Conservation (phyloP, 2,113 vertebrate genomes). For the Zosterops lateralis region DNA sequence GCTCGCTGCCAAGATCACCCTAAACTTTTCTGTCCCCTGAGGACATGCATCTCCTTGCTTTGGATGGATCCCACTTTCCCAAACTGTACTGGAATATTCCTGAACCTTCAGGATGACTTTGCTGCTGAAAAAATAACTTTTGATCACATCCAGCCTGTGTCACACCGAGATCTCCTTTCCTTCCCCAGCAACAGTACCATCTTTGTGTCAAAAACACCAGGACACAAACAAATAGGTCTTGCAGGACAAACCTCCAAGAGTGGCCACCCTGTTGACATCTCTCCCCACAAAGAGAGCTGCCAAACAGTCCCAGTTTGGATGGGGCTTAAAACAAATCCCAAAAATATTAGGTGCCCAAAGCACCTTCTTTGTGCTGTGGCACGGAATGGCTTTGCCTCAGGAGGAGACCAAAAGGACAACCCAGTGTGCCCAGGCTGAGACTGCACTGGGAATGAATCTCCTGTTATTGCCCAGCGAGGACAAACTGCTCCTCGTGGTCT, state of each 20-base stretch:
- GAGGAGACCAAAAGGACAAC: constrained; percentile 1
- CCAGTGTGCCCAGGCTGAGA: background rate
- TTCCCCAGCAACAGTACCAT: constrained; percentile 23
- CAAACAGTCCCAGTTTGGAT: constrained; percentile 16
- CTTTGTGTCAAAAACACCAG: constrained; percentile 32
- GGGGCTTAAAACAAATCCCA: background rate
- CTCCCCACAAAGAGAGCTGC: background rate
- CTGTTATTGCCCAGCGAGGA: background rate
- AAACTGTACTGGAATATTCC: background rate
- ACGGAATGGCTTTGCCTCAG: background rate
- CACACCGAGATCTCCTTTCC: background rate
- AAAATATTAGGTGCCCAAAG: constrained; percentile 37
- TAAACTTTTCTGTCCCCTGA: background rate
- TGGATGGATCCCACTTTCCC: background rate
- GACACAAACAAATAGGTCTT: constrained; percentile 43
- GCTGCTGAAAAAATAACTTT: background rate
- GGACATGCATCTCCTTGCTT: accelerated
- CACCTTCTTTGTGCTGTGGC: background rate
- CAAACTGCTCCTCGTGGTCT: background rate
- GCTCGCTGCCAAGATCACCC: background rate
- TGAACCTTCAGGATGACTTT: background rate
- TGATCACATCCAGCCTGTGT: background rate
- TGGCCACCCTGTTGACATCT: constrained; percentile 1
- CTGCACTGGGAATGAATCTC: background rate
- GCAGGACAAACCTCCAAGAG: constrained; percentile 13